A percentile compares a stretch with the other conserved stretches of the same genome.
phyloP scores from a whole-genome alignment of 2,113 vertebrate species.

The Proteles cristata region DNA sequence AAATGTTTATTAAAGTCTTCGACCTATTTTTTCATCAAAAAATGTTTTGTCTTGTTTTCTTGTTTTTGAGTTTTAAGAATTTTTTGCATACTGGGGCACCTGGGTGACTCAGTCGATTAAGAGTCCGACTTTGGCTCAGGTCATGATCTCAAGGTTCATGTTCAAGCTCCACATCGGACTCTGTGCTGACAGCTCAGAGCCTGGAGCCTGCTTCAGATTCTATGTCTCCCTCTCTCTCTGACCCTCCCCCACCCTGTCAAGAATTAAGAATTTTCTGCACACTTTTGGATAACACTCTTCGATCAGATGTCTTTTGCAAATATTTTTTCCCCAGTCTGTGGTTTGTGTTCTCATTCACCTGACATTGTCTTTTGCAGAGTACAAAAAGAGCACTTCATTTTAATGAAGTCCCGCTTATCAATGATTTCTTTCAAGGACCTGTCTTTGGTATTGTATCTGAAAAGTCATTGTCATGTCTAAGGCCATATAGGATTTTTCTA shows the following conservation, averaged over 20 bases:
- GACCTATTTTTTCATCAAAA: not conserved
- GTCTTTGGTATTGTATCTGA: not conserved
- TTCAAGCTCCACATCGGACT: too few relatives aligned
- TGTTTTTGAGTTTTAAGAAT: not conserved
- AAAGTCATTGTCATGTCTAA: not conserved
- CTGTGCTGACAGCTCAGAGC: too few relatives aligned
- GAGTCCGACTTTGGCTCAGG: too few relatives aligned
- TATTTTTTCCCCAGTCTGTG: not conserved
- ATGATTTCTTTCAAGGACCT: not conserved
- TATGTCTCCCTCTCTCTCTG: too few relatives aligned
- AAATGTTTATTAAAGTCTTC: not conserved
- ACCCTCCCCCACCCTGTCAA: too few relatives aligned
- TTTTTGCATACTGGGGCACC: not conserved
- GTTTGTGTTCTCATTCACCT: not conserved
- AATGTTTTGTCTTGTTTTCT: not conserved
- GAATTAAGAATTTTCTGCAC: not conserved
- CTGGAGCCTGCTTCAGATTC: too few relatives aligned
- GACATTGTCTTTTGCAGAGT: not conserved
- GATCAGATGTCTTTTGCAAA: not conserved
- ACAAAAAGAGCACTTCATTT: not conserved
- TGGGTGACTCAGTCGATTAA: too few relatives aligned
- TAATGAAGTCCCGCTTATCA: not conserved
- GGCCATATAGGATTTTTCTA: not conserved
- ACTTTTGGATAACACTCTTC: not conserved
- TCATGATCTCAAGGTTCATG: too few relatives aligned